Conservation (phyloP, 2,797 vertebrate species). For the Periophthalmus magnuspinnatus region DNA sequence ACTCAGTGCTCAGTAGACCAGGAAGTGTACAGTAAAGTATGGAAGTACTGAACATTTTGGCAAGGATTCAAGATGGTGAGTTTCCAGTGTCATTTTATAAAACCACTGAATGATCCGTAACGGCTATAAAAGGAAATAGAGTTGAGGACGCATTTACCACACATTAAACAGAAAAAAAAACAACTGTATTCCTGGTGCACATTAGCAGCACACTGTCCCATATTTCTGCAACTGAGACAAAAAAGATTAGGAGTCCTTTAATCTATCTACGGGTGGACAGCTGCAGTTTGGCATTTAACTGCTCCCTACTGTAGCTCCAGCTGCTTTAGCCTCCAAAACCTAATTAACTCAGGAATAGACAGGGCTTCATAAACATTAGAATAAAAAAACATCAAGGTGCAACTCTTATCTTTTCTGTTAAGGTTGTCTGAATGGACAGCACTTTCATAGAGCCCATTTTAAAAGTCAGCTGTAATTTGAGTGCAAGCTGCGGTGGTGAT, state of each 20-base stretch:
- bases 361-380: constrained; percentile 45
- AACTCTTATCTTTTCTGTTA: constrained; percentile 43
- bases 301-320: constrained; percentile 38
- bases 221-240: constrained; percentile 10
- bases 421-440: constrained; percentile 31
- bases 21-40: too few relatives aligned
- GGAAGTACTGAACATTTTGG: too few relatives aligned
- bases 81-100: too few relatives aligned
- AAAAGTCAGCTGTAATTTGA: constrained; percentile 30
- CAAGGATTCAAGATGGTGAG: too few relatives aligned
- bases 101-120: too few relatives aligned
- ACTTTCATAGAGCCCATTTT: constrained; percentile 23
- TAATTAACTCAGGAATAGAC: constrained; percentile 32
- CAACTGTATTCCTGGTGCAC: not conserved
- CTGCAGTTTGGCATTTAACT: constrained; percentile 51
- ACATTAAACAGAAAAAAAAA: too few relatives aligned
- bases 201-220: constrained; percentile 41
- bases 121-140: too few relatives aligned
- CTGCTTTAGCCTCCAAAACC: constrained; percentile 36
- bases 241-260: constrained; percentile 57
- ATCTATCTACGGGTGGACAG: constrained; percentile 61
- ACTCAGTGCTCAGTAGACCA: too few relatives aligned
- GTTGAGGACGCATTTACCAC: too few relatives aligned
- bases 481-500: constrained; percentile 26
- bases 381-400: constrained; percentile 35